phyloP scores from a whole-genome alignment of 2,888 invertebrate species.

The Acronicta alni region DNA sequence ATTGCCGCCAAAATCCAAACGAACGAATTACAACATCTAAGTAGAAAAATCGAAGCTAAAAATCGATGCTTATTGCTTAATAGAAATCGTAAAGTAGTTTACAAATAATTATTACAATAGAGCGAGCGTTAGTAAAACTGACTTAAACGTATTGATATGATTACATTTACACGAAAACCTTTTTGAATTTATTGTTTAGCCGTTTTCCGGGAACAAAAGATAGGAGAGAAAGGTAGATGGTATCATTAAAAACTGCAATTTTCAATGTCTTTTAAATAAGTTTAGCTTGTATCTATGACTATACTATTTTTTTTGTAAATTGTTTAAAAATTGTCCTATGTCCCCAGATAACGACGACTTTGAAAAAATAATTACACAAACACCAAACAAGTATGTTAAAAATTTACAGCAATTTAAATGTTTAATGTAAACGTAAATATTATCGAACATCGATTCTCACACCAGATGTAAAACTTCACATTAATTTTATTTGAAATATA shows the following conservation, averaged over 20 bases:
- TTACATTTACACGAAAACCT: conserved; percentile 69
- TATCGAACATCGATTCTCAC: conserved; percentile 36
- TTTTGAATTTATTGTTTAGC: conserved; percentile 48
- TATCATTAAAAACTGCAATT: not conserved
- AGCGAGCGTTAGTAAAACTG: conserved; percentile 57
- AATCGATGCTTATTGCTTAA: conserved; percentile 77
- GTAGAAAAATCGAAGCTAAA: conserved; percentile 73
- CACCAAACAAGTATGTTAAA: conserved; percentile 43
- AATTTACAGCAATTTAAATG: conserved; percentile 49
- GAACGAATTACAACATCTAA: conserved; percentile 62
- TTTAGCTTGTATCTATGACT: no score
- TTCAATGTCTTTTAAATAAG: not conserved
- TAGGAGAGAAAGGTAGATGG: not conserved
- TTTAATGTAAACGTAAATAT: conserved; percentile 37
- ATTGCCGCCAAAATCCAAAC: conserved; percentile 50
- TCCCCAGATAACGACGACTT: conserved; percentile 20
- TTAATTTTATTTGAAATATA: conserved; percentile 43
- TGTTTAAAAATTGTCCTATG: not conserved
- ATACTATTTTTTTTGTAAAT: no score
- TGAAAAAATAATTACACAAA: conserved; percentile 28
- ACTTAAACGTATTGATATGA: conserved; percentile 81
- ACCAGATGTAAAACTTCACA: conserved; percentile 48
- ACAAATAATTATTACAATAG: conserved; percentile 54
- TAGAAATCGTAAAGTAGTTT: conserved; percentile 65
- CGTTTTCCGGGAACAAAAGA: conserved; percentile 28